Conservation (phyloP, 2,113 vertebrate genomes). For the Calonectris borealis region DNA sequence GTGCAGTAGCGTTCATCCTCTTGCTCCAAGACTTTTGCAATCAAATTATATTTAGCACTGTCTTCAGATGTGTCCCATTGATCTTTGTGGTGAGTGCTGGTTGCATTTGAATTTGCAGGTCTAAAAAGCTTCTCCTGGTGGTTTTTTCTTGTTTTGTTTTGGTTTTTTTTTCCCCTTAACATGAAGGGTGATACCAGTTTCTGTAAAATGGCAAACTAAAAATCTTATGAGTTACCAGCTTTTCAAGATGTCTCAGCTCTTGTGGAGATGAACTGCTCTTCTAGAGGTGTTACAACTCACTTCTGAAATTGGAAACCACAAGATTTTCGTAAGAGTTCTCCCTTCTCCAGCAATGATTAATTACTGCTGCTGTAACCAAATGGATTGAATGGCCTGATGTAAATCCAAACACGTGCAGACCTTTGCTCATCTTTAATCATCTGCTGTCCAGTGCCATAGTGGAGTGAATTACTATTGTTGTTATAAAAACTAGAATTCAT, state of each 20-base stretch:
- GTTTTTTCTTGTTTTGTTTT: too few relatives aligned
- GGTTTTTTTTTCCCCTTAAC: neutral
- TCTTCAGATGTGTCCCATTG: neutral
- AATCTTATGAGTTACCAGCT: neutral
- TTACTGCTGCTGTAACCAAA: neutral
- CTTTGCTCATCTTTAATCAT: slow-evolving; percentile 7
- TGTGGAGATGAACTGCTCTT: neutral
- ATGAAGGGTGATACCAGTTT: neutral
- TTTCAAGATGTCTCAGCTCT: neutral
- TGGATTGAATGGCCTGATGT: neutral
- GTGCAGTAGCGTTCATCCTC: neutral
- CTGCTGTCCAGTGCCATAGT: neutral
- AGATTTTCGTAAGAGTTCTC: neutral
- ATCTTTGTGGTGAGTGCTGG: neutral
- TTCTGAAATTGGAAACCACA: neutral
- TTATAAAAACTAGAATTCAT: neutral
- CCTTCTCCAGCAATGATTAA: neutral
- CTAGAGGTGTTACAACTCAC: neutral
- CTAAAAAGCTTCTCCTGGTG: neutral
- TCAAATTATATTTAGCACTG: neutral
- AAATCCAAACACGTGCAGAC: neutral
- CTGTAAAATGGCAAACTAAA: neutral
- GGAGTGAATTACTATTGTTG: neutral
- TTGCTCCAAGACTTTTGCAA: neutral
- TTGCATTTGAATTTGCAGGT: neutral